A percentile compares a stretch with the other conserved stretches of the same genome.
These are phyloP conservation scores for Hyperopisus bebe DNA, from an alignment of 2,113 vertebrate species.

Conservation along the genomic window DNA sequence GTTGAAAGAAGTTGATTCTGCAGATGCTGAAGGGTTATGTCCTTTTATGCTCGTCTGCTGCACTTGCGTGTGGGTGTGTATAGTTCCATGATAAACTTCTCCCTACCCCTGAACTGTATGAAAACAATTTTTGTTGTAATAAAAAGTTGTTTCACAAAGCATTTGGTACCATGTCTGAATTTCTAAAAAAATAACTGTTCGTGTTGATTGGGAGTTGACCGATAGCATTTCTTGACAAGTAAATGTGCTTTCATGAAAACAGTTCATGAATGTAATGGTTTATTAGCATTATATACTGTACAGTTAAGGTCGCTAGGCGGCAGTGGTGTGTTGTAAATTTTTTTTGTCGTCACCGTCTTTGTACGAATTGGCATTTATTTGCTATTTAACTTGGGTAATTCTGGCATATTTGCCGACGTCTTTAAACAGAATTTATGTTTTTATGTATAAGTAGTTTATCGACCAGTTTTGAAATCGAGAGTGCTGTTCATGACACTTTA, in stretches of 20 bases:
- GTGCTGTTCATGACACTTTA: not conserved
- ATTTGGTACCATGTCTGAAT: not conserved
- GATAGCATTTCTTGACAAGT: not conserved
- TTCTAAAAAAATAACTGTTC: not conserved
- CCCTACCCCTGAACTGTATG: not conserved
- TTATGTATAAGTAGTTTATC: not conserved
- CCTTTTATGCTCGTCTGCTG: not conserved
- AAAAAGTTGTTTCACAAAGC: constrained; percentile 1
- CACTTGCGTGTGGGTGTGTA: not conserved
- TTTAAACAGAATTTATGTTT: not conserved
- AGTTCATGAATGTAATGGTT: not conserved
- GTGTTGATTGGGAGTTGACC: not conserved
- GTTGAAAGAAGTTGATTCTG: not conserved
- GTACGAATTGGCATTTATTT: not conserved
- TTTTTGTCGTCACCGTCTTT: not conserved
- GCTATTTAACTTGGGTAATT: not conserved
- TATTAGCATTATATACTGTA: not conserved
- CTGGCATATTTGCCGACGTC: not conserved
- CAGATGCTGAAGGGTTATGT: not conserved
- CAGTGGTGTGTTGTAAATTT: not conserved
- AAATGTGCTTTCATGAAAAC: not conserved
- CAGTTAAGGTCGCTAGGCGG: not conserved
- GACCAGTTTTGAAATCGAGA: not conserved
- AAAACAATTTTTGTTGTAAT: not conserved
- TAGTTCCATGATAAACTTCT: not conserved